Evolutionary conservation across 2,113 vertebrate species (phyloP).

Genomic region (Lepidothrix coronata): DNA sequence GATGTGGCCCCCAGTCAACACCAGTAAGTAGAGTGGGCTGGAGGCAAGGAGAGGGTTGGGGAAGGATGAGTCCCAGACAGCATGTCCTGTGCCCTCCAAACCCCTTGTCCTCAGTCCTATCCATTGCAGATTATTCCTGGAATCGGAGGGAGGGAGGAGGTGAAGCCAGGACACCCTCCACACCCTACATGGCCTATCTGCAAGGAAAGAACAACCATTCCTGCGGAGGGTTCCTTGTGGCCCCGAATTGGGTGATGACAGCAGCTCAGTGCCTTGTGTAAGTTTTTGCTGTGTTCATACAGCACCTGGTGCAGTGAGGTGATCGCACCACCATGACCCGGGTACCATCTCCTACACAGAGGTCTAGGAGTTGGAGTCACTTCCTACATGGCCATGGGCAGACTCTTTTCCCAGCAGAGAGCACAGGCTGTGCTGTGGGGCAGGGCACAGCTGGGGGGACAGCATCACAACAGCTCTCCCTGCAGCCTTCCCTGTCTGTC

Average conservation of each 20-base stretch:
- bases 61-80: not conserved
- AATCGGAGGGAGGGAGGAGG: not conserved
- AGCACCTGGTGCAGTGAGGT: fast-evolving
- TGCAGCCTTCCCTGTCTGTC: not conserved
- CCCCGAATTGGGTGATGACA: constrained; percentile 51
- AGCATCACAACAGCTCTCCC: not conserved
- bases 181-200: not conserved
- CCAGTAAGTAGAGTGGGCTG: not conserved
- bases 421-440: not conserved
- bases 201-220: not conserved
- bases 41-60: not conserved
- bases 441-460: not conserved
- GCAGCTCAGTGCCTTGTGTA: constrained; percentile 46
- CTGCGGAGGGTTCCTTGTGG: constrained; percentile 54
- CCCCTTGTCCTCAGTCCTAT: not conserved
- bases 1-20: not conserved
- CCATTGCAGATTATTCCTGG: not conserved
- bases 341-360: fast-evolving
- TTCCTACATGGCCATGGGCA: fast-evolving
- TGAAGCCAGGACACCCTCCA: not conserved
- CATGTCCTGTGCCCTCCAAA: fast-evolving
- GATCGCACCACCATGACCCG: fast-evolving
- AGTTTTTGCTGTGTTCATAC: not conserved
- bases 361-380: fast-evolving
- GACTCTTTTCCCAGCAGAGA: not conserved